Evolutionary conservation across 2,888 invertebrate genomes (phyloP).

Genomic region (Torymus texanus): DNA sequence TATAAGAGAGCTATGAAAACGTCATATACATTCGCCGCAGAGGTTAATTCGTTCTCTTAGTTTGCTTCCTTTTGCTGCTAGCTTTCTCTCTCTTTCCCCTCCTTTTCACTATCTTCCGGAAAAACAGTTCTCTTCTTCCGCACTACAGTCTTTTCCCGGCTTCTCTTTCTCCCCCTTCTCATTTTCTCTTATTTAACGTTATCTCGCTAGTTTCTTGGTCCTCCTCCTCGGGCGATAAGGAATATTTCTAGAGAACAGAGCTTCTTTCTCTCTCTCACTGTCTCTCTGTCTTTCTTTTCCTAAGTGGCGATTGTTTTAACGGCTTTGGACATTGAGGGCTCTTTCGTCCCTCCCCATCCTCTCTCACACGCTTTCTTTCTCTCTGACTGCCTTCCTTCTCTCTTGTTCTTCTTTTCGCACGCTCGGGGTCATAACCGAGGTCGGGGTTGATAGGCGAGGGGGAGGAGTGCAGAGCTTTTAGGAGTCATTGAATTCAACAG

Average conservation of each 20-base stretch:
- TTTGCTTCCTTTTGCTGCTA: background rate
- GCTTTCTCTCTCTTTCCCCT: background rate
- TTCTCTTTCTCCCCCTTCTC: slow-evolving; percentile 23
- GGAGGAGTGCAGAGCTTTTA: background rate
- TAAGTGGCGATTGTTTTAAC: slow-evolving; percentile 56
- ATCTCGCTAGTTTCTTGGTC: slow-evolving; percentile 51
- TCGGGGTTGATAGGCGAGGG: slow-evolving; percentile 30
- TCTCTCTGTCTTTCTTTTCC: slow-evolving; percentile 41
- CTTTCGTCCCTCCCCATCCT: slow-evolving; percentile 34
- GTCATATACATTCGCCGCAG: slow-evolving; percentile 1
- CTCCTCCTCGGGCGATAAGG: slow-evolving; percentile 46
- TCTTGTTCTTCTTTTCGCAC: background rate
- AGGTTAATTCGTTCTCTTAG: slow-evolving; percentile 7
- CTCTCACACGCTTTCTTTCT: slow-evolving; percentile 10
- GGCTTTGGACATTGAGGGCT: slow-evolving; percentile 49
- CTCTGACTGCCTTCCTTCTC: background rate
- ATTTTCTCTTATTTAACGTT: slow-evolving; percentile 53
- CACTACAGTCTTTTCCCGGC: background rate
- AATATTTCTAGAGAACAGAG: slow-evolving; percentile 49
- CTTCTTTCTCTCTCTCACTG: background rate
- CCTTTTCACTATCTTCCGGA: background rate
- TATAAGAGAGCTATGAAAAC: slow-evolving; percentile 3
- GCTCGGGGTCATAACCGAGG: slow-evolving; percentile 27
- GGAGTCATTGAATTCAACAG: slow-evolving; percentile 39
- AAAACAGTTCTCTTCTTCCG: slow-evolving; percentile 13